Evolutionary conservation across 2,113 vertebrate species (phyloP), one percentile per base, ranked within the genome.

Genomic region (Brevimyrus niger): DNA sequence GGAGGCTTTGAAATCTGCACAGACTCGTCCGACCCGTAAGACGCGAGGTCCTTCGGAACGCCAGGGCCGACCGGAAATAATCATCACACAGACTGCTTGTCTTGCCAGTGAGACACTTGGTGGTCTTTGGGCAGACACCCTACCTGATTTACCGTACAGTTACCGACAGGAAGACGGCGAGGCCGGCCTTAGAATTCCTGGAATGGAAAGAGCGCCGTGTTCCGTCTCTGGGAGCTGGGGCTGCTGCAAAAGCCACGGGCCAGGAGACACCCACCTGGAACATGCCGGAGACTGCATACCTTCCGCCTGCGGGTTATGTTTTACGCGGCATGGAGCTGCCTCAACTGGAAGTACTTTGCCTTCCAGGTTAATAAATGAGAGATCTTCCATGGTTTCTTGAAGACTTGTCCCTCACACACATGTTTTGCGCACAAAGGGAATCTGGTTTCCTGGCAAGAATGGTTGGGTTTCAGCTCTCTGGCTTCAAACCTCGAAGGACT

Each of bases 401-500:
- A 42, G 73, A 80, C 31, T 15, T 6, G 73, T 80, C 73, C 35
- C 35, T 80, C 73, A 80, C 73, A 8, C 17, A 42, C 35, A 80
- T 19, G 35, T 42, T 42, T 19, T 42, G 35, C 19, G 73, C 73
- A 80, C 35, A 80, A 38, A 42, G 73, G 73, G 73, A 80, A 80
- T 80, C 35, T 19, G 15, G 73, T 21, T 42, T 80, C 17, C 35
- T 80, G 73, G 31, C 69, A 7, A 38, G 69, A 17, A 76, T 76
- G 11, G 35, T 42, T 3, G 73, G 35, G 73, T 42, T 80, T 42
- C 73, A 80, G 35, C 35, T 92, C 73, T 65, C 92, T 90, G 93
- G 91, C 90, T 61, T 89, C 90, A 76, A 90, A 94, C 94, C 87
- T 92, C 92, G 91, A 94, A 94, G 92, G 92, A 88, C 53, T 13